These are phyloP conservation scores for Danio albolineatus DNA, from an alignment of 2,797 vertebrate species.

Conservation along the genomic window DNA sequence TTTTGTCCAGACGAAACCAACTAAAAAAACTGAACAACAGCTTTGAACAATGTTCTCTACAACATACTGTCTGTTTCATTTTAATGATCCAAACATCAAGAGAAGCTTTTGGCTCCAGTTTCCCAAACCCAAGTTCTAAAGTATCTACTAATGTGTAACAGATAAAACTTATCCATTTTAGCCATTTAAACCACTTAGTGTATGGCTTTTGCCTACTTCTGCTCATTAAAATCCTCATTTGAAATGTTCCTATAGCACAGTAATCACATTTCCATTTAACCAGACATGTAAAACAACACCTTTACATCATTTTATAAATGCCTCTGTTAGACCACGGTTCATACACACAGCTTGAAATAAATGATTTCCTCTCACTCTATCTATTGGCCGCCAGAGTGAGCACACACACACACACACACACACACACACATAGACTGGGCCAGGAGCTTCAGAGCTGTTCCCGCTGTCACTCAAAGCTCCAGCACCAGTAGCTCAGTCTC, in stretches of 20 bases:
- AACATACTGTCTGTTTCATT: too few relatives aligned
- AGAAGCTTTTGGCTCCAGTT: not conserved
- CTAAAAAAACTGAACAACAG: too few relatives aligned
- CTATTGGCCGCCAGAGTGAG: conserved; percentile 60
- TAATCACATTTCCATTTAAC: not conserved
- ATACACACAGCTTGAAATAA: not conserved
- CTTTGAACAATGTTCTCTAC: too few relatives aligned
- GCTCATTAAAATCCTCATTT: not conserved
- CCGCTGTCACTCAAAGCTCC: conserved; percentile 68
- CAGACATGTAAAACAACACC: not conserved
- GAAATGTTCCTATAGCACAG: not conserved
- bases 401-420: too few relatives aligned
- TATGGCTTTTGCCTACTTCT: not conserved
- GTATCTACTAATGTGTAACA: not conserved
- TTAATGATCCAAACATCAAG: too few relatives aligned
- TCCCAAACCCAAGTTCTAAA: not conserved
- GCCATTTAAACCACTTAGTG: not conserved
- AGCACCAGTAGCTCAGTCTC: conserved; percentile 57
- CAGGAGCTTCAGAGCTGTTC: conserved; percentile 61
- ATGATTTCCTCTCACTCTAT: conserved; percentile 28
- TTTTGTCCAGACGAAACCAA: too few relatives aligned
- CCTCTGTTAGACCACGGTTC: not conserved
- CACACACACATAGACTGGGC: conserved; percentile 67
- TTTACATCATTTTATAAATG: not conserved
- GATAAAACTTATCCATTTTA: not conserved